Evolutionary conservation across 2,113 vertebrate species (phyloP).

Genomic region (Chaetodon auriga): DNA sequence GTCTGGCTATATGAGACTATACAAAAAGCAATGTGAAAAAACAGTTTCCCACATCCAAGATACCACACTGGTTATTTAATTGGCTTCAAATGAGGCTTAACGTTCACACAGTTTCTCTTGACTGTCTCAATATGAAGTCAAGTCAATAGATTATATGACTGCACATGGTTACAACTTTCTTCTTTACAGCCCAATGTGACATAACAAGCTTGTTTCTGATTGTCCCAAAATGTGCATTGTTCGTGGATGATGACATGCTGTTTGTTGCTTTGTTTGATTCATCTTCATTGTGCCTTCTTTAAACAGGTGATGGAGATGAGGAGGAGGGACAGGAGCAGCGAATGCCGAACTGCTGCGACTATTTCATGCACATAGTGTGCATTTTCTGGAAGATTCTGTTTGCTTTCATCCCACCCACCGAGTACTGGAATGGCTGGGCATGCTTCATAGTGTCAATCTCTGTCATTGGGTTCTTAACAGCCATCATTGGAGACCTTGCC

Average conservation of each 20-base stretch:
- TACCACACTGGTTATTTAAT: too few relatives aligned
- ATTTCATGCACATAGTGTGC: constrained; percentile 92
- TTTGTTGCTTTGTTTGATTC: background rate
- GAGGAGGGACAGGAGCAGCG: constrained; percentile 85
- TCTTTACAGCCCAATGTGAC: background rate
- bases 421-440: constrained; percentile 94
- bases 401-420: constrained; percentile 90
- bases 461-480: constrained; percentile 90
- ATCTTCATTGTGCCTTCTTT: constrained; percentile 11
- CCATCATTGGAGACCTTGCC: constrained; percentile 93
- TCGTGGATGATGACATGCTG: background rate
- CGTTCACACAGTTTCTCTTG: too few relatives aligned
- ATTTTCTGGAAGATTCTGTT: constrained; percentile 95
- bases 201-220: background rate
- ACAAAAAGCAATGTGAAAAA: too few relatives aligned
- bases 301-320: constrained; percentile 89
- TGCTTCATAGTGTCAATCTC: constrained; percentile 91
- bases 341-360: constrained; percentile 90
- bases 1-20: too few relatives aligned
- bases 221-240: background rate
- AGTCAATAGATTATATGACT: background rate
- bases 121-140: too few relatives aligned
- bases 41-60: too few relatives aligned
- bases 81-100: too few relatives aligned
- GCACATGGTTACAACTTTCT: background rate